Percentiles rank a stretch among this genome's conserved stretches.
These are phyloP conservation scores for Candoia aspera DNA, from an alignment of 2,113 vertebrate species.

Conservation along the genomic window DNA sequence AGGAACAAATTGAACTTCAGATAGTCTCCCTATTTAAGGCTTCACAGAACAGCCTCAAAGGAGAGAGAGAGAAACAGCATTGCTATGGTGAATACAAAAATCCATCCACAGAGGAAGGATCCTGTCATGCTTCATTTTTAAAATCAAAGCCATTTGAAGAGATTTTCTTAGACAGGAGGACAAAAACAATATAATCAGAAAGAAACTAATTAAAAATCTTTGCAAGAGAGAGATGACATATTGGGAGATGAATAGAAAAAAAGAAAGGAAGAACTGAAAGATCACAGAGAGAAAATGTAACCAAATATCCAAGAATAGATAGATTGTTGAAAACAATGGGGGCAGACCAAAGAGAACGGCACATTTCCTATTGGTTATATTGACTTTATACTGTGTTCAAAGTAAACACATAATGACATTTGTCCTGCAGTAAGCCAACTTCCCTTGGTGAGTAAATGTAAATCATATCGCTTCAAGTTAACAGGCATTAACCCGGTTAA, in stretches of 20 bases:
- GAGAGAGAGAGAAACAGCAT: not conserved
- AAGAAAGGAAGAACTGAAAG: not conserved
- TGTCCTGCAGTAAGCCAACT: not conserved
- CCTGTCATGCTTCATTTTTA: not conserved
- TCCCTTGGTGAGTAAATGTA: not conserved
- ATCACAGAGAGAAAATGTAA: not conserved
- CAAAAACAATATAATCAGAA: not conserved
- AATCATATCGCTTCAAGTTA: not conserved
- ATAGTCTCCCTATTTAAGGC: slow-evolving; percentile 16
- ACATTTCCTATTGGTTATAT: not conserved
- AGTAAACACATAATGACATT: not conserved
- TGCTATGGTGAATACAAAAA: slow-evolving; percentile 27
- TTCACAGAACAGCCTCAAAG: not conserved
- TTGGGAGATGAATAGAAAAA: not conserved
- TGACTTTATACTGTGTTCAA: not conserved
- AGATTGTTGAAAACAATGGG: not conserved
- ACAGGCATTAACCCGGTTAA: not conserved
- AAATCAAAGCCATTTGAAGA: slow-evolving; percentile 35
- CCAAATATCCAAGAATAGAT: not conserved
- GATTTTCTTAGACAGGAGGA: not conserved
- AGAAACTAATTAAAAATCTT: not conserved
- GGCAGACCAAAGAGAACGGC: not conserved
- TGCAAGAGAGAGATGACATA: slow-evolving; percentile 10
- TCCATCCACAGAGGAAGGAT: slow-evolving; percentile 17
- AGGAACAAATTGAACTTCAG: slow-evolving; percentile 31